Evolutionary conservation across 2,797 vertebrate genomes (phyloP), one percentile per base, ranked within the genome.

Genomic region (Gouania willdenowi): DNA sequence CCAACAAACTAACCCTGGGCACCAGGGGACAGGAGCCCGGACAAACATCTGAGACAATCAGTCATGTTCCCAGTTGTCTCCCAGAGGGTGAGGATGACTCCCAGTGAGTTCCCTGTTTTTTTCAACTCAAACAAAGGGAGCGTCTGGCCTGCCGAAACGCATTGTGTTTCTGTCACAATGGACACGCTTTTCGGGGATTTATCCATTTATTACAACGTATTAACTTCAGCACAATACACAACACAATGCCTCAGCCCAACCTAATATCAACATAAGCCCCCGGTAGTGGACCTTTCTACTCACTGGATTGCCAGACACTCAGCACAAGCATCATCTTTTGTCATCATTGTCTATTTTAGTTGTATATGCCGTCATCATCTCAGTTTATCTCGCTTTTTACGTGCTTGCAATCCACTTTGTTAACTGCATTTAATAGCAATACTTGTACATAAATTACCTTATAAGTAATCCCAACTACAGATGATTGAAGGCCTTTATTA

Each of bases 151-250:
- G 41, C 56, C 70, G 54, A 50, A 79, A 72, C 43, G 66, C 66
- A 48, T 69, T 59, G 62, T 78, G 53, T 73, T 62, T 70, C 70
- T 72, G 54, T 73, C 69, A 75, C 77, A 77, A 74, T 59, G 70
- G 71, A 70, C 52, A 42, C 50, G 75, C 59, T 75, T 81, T 81
- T 6, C 41, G 46, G 47, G 68, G 71, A 79, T 84, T 81, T 79
- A 43, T 25, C 54, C 68, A 55, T 81, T 64, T 82, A 79, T 84
- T 77, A 71, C 67, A 69, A 49, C 9, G 67, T 66, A 81, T 81
- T 82, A 77, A 71, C 71, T 69, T 66, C 59, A 71, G 65, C 56
- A 56, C 57, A 73, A 78, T 73, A 81, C 72, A 72, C 66, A 69
- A 71, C 71, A 48, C 35, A 3, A 46, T 7, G 21, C 53, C 67